Base-by-base conservation (phyloP, 2,888 invertebrate species). In the Lochmaea capreae region DNA sequence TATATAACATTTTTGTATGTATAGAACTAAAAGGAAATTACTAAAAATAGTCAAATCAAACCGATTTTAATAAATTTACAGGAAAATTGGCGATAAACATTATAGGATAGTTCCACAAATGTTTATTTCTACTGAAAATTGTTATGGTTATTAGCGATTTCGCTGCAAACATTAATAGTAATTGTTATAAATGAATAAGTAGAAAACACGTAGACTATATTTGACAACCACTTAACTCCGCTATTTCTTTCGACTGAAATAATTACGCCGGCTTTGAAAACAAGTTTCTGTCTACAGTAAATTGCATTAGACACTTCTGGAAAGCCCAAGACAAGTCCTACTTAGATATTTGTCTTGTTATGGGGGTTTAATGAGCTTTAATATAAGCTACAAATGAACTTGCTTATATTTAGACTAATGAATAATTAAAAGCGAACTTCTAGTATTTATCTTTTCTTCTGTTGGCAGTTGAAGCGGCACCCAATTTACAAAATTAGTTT, bases 301-400 rank as follows among this genome's bases (percentile, higher is more conserved):
- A 76, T 76, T 76, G 73, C 73, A 71, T 49, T 73, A 71, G 68
- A 71, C 68, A 68, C 49, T 62, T 52, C 33, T 57, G 65, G 42
- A 61, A 54, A 67, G 71, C 65, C 67, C 72, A 69, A 73, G 69
- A 68, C 68, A 70, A 74, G 72, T 72, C 72, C 71, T 62, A 71
- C 72, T 72, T 80, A 54, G 54, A 10, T 54, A 78, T 80, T 81
- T 80, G 76, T 79, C 78, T 80, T 80, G 79, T 80, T 79, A 80
- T 79, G 73, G 75, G 79, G 78, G 78, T 77, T 79, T 81, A 79
- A 79, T 78, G 81, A 80, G 77, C 75, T 73, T 74, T 73, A 80
- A 76, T 79, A 76, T 77, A 52, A 71, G 73, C 76, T 73, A 69
- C 75, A 76, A 81, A 80, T 75, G 79, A 80, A 78, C 79, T 78